Base-by-base conservation (phyloP, 2,797 vertebrate species). In the Notoglanidium macrostoma region DNA sequence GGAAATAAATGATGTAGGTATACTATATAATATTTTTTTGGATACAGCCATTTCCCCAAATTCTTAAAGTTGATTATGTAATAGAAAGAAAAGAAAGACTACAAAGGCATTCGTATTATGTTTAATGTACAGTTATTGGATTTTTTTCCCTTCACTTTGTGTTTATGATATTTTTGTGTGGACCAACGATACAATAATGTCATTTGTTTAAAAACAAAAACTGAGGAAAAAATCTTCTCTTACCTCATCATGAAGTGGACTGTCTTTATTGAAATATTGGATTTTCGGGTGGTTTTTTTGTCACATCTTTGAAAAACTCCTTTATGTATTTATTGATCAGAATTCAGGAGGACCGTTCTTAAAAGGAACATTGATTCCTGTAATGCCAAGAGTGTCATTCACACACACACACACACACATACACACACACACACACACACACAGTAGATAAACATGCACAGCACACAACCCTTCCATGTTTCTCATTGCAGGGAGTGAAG, bases 401-500 rank as follows among this genome's bases (percentile, higher is more conserved):
- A 73, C 9, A 49, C 57, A 87, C 29, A 67, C 65, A 32, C 70
- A 72, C 70, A 70, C 68, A 40, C 67, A 68, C 29, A 35, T 17
- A 15, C 84, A 83, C 32, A 73, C 35, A 73, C 79, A 54, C 40
- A 61, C 76, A 83, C 32, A 77, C 29, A 84, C 17, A 15, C 8
- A 82, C 49, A 21, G 57, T n/a, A 63, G 68, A 82, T 15, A 67
- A 40, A 67, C 54, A 29, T 6, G 70, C 9, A 67, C 46, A 83
- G 40, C 61, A 19, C 61, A 29, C 80, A n/a, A 63, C 7, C 35
- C 14, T 63, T 54, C 14, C 78, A 44, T 73, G 46, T 81, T 12
- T 85, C 46, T 78, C 59, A 14, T 73, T 89, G 19, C 92, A 98
- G 97, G 97, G 97, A 19, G 92, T 98, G 73, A 97, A 97, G 93